These are phyloP conservation scores for Microcebus ravelobensis DNA, from an alignment of 2,113 vertebrate genomes.

Conservation along the genomic window DNA sequence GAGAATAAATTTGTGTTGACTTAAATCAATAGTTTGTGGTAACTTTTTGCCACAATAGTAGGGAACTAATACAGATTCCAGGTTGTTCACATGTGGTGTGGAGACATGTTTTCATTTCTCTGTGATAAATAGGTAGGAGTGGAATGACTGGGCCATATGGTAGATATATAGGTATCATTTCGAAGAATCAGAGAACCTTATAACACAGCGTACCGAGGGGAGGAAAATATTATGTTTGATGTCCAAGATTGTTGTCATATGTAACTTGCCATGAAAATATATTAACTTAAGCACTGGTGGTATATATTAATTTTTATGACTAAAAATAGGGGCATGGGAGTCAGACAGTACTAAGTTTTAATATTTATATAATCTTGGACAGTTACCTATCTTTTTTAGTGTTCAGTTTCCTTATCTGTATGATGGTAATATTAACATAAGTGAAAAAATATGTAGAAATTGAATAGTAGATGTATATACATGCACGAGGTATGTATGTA, in stretches of 20 bases:
- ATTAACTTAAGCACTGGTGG: not conserved
- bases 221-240: not conserved
- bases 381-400: not conserved
- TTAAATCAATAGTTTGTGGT: not conserved
- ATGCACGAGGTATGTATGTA: not conserved
- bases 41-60: not conserved
- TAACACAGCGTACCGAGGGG: not conserved
- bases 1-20: not conserved
- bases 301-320: not conserved
- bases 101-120: not conserved
- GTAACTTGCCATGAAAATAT: not conserved
- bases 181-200: not conserved
- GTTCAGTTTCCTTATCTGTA: not conserved
- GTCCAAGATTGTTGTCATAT: not conserved
- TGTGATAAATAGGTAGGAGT: not conserved
- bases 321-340: not conserved
- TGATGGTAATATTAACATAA: not conserved
- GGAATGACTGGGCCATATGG: not conserved
- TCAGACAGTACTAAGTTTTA: not conserved
- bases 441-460: not conserved
- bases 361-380: not conserved
- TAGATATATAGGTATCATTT: not conserved
- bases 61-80: not conserved
- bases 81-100: not conserved
- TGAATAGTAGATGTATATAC: not conserved